Percentiles rank a stretch among this genome's conserved stretches.
These are phyloP conservation scores for Pterostichus niger DNA, from an alignment of 2,888 invertebrate genomes.

Conservation along the genomic window DNA sequence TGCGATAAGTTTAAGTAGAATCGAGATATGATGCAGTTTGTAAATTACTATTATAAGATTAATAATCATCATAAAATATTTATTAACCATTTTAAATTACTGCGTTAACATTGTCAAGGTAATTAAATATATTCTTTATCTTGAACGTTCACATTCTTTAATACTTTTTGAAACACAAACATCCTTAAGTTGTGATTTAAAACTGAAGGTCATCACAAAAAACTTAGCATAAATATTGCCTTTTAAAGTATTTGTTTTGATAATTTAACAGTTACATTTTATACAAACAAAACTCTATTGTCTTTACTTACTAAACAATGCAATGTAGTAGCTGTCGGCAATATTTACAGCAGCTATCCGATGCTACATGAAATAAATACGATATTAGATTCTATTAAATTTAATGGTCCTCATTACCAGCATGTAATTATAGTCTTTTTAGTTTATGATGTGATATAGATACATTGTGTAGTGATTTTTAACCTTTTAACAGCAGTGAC, in stretches of 20 bases:
- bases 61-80: slow-evolving; percentile 29
- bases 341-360: slow-evolving; percentile 37
- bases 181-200: too few relatives aligned
- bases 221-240: too few relatives aligned
- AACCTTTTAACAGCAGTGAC: neutral
- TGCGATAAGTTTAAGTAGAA: slow-evolving; percentile 26
- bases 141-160: too few relatives aligned
- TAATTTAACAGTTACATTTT: too few relatives aligned
- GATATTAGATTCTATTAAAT: slow-evolving; percentile 35
- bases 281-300: too few relatives aligned
- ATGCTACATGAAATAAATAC: slow-evolving; percentile 29
- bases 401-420: slow-evolving; percentile 42
- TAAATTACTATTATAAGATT: slow-evolving; percentile 27
- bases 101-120: neutral
- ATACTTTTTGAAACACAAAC: too few relatives aligned
- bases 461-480: slow-evolving; percentile 5
- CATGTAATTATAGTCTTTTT: slow-evolving; percentile 12
- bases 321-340: slow-evolving; percentile 19
- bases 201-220: too few relatives aligned
- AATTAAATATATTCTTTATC: slow-evolving; percentile 9
- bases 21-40: slow-evolving; percentile 45
- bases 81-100: slow-evolving; percentile 25
- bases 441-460: slow-evolving; percentile 1
- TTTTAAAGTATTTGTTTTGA: too few relatives aligned
- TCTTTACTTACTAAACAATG: slow-evolving; percentile 13